A percentile compares a stretch with the other conserved stretches of the same genome.
Evolutionary conservation across 2,797 vertebrate genomes (phyloP).

Genomic region (Darevskia nairensis): DNA sequence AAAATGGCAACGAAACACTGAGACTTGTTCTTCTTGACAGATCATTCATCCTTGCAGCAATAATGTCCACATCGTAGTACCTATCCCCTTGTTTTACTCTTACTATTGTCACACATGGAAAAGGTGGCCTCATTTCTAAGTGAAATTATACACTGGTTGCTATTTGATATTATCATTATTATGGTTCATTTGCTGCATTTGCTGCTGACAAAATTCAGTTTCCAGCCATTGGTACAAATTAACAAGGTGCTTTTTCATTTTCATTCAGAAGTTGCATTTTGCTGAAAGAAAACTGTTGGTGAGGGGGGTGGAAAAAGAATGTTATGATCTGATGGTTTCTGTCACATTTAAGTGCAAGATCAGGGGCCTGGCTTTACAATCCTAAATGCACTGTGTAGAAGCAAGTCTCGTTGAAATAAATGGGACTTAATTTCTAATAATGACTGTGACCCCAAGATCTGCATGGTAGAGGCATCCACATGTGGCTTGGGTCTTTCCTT

Average conservation of each 20-base stretch:
- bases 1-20: neutral
- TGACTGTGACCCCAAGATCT: neutral
- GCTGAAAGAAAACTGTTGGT: neutral
- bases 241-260: neutral
- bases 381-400: neutral
- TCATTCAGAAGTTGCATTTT: neutral
- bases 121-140: neutral
- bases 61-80: neutral
- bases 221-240: constrained; percentile 14
- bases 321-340: neutral
- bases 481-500: neutral
- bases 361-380: neutral
- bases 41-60: neutral
- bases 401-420: neutral
- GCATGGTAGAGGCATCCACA: neutral
- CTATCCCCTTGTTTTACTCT: neutral
- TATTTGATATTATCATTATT: constrained; percentile 17
- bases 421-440: neutral
- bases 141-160: neutral
- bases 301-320: neutral
- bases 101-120: neutral
- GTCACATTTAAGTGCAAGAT: neutral
- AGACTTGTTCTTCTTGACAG: neutral
- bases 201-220: neutral
- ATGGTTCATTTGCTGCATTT: constrained; percentile 20